Evolutionary conservation across 2,888 invertebrate genomes (phyloP).

Genomic region (Ophion ellenae): DNA sequence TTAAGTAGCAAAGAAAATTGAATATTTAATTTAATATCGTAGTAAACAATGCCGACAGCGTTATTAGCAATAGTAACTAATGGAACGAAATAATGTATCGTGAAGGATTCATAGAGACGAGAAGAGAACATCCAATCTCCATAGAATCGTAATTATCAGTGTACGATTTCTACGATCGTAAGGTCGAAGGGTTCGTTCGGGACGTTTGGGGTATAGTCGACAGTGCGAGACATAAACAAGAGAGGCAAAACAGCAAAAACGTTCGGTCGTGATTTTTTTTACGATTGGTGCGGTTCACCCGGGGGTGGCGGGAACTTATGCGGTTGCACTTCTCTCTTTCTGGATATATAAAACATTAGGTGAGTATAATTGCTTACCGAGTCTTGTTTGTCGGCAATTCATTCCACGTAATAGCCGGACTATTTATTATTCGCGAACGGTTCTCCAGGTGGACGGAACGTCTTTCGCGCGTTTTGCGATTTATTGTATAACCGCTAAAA

Average conservation of each 20-base stretch:
- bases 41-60: too few relatives aligned
- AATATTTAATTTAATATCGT: too few relatives aligned
- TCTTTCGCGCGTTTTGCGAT: conserved; percentile 42
- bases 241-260: background rate
- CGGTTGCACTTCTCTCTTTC: conserved; percentile 30
- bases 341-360: conserved; percentile 60
- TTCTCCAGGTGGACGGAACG: conserved; percentile 23
- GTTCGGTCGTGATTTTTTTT: conserved; percentile 56
- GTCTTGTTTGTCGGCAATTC: conserved; percentile 64
- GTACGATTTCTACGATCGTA: background rate
- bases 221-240: conserved; percentile 15
- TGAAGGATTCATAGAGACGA: background rate
- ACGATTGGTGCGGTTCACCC: conserved; percentile 54
- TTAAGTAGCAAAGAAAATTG: background rate
- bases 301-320: conserved; percentile 41
- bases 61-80: background rate
- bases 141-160: conserved; percentile 25
- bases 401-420: conserved; percentile 60
- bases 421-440: conserved; percentile 65
- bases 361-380: conserved; percentile 55
- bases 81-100: background rate
- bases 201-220: conserved; percentile 44
- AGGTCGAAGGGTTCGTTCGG: conserved; percentile 15
- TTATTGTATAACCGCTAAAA: background rate
- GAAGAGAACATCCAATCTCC: background rate